Evolutionary conservation across 2,888 invertebrate species (phyloP).

Genomic region (Nasonia oneida): DNA sequence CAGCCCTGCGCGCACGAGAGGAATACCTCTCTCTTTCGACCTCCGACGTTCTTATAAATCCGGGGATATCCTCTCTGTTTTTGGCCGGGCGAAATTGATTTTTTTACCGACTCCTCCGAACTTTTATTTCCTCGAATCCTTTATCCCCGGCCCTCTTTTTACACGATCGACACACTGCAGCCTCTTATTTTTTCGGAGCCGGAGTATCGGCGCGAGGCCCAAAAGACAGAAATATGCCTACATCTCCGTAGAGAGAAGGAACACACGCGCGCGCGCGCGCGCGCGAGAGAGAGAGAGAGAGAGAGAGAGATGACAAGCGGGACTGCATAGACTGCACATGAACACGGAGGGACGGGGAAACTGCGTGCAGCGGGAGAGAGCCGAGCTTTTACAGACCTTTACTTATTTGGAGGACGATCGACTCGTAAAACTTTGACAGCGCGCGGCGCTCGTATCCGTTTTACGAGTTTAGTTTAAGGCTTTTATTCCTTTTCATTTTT

Average conservation of each 20-base stretch:
- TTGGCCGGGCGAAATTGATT: conserved; percentile 50
- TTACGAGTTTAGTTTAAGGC: conserved; percentile 59
- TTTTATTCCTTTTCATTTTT: conserved; percentile 57
- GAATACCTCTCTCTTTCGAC: neutral
- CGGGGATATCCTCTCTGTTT: conserved; percentile 45
- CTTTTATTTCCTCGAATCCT: conserved; percentile 48
- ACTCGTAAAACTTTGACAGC: conserved; percentile 59
- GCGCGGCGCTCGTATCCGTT: conserved; percentile 40
- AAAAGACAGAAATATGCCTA: conserved; percentile 1
- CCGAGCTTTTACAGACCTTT: conserved; percentile 45
- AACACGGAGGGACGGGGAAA: conserved; percentile 9
- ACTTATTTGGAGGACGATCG: conserved; percentile 50
- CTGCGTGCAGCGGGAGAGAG: neutral
- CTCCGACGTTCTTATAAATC: conserved; percentile 50
- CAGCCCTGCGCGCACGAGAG: neutral
- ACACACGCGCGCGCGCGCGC: no score
- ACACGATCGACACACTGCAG: conserved; percentile 31
- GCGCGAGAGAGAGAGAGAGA: neutral
- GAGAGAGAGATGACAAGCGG: neutral
- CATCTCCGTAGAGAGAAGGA: no score
- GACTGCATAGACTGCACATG: neutral
- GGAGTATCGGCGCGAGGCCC: neutral
- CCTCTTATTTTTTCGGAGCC: conserved; percentile 10
- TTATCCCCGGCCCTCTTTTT: conserved; percentile 11
- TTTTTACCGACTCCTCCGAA: conserved; percentile 40